phyloP scores from a whole-genome alignment of 2,797 vertebrate species.

The Alauda arvensis region DNA sequence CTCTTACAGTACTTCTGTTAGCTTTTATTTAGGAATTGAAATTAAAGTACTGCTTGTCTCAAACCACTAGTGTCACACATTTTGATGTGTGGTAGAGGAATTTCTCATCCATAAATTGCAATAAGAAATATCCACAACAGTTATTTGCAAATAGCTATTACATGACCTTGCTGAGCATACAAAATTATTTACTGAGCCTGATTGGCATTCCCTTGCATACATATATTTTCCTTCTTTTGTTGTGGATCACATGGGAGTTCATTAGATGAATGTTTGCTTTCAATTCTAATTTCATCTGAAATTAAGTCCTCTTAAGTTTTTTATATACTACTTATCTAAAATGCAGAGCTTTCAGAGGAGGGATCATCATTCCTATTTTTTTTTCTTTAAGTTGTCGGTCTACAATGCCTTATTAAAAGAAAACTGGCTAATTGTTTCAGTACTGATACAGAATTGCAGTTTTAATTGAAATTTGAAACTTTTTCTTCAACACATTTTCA shows the following conservation, averaged over 20 bases:
- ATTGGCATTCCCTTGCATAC: neutral
- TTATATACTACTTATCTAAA: neutral
- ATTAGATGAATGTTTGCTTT: neutral
- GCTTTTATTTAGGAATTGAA: neutral
- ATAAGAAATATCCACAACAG: neutral
- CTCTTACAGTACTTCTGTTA: neutral
- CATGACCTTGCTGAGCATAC: neutral
- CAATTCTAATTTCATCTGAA: neutral
- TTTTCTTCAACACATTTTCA: neutral
- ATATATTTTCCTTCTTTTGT: neutral
- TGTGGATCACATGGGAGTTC: neutral
- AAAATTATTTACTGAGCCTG: neutral
- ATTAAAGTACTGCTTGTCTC: neutral
- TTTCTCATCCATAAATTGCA: neutral
- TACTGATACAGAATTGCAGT: neutral
- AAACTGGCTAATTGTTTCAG: neutral
- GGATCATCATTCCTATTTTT: neutral
- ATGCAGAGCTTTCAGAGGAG: neutral
- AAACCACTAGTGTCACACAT: neutral
- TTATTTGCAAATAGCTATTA: neutral
- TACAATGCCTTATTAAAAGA: neutral
- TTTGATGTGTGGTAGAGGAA: neutral
- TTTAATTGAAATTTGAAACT: neutral
- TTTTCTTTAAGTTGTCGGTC: neutral
- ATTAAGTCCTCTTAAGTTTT: neutral